These are phyloP conservation scores for Hydraecia micacea DNA, from an alignment of 2,888 invertebrate genomes.

Conservation along the genomic window DNA sequence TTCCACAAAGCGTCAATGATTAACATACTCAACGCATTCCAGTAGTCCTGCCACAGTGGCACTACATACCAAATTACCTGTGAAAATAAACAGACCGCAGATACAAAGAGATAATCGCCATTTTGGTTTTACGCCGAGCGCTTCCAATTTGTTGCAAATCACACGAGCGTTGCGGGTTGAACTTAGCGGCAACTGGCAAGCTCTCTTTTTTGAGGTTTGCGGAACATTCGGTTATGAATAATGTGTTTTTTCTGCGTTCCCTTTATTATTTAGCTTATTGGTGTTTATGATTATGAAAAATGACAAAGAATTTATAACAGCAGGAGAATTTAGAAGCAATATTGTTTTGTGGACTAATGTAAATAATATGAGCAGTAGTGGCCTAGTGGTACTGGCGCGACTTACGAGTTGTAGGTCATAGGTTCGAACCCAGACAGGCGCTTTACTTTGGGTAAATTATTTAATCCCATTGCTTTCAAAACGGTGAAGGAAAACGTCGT, in stretches of 20 bases:
- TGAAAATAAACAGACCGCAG: slow-evolving; percentile 58
- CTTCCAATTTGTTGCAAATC: slow-evolving; percentile 66
- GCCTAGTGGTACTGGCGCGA: no score
- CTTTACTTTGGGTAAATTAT: no score
- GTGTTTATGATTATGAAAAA: not conserved
- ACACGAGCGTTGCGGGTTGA: slow-evolving; percentile 42
- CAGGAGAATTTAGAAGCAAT: no score
- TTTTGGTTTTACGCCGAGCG: slow-evolving; percentile 59
- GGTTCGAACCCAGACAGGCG: no score
- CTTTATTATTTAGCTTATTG: not conserved
- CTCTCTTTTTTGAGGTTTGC: slow-evolving; percentile 17
- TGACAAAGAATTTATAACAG: no score
- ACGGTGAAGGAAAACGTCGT: no score
- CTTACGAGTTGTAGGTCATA: no score
- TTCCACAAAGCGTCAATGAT: slow-evolving; percentile 48
- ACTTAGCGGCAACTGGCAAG: slow-evolving; percentile 23
- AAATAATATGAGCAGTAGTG: no score
- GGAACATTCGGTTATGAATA: not conserved
- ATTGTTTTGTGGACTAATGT: no score
- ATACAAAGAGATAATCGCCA: slow-evolving; percentile 63
- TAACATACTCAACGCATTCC: slow-evolving; percentile 49
- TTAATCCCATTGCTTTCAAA: no score
- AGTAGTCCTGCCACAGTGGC: slow-evolving; percentile 10
- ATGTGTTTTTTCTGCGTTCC: not conserved
- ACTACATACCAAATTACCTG: slow-evolving; percentile 54